Percentiles rank a stretch among this genome's conserved stretches.
phyloP scores from a whole-genome alignment of 2,797 vertebrate genomes.

The Peromyscus melanophrys region DNA sequence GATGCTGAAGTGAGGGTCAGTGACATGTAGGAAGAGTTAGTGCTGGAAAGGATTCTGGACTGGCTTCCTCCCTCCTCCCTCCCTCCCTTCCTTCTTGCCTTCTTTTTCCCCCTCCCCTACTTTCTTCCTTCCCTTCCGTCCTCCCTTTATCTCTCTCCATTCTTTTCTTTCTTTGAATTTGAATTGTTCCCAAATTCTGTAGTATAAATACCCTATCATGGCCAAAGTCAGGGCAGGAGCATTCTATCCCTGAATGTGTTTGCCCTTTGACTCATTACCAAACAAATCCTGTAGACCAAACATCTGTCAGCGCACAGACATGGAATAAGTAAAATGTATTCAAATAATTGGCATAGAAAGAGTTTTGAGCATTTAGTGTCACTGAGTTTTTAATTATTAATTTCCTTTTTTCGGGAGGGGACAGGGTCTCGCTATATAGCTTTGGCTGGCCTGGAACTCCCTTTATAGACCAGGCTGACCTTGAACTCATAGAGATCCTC shows the following conservation, averaged over 20 bases:
- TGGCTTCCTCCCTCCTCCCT: neutral
- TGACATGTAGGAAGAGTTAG: neutral
- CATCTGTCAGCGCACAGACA: neutral
- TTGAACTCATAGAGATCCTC: neutral
- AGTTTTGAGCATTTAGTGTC: neutral
- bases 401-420: neutral
- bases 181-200: neutral
- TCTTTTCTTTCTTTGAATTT: neutral
- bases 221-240: neutral
- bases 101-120: no score
- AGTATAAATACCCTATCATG: neutral
- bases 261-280: no score
- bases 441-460: neutral
- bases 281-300: neutral
- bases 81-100: accelerated
- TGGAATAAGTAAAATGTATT: neutral
- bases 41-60: neutral
- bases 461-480: neutral
- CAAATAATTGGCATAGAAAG: neutral
- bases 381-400: neutral
- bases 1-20: neutral
- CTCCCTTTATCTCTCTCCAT: neutral
- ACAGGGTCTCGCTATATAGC: neutral
- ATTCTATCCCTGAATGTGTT: neutral
- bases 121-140: neutral